Base-by-base conservation (phyloP, 2,888 invertebrate species). In the Orthosia gracilis region DNA sequence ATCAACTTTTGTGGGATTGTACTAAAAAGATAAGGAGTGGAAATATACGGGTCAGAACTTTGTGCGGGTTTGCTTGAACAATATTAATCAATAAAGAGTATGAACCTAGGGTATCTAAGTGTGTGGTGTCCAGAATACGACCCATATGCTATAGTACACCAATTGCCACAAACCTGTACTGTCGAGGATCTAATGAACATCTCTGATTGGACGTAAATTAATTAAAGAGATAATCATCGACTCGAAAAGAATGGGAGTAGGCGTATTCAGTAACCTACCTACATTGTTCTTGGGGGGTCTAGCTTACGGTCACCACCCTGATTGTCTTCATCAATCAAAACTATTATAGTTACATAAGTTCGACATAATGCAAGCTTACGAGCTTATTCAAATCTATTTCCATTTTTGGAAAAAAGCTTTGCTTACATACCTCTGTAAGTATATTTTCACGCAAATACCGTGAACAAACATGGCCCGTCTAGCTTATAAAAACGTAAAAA, bases 1-100 rank as follows among this genome's bases (percentile, higher is more conserved):
- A 94, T 94, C 94, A 94, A 93, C 91, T 93, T 92, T 92, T 94
- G 92, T 92, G 86, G 91, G 90, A 92, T 92, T 92, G 88, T 90
- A 88, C 90, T 89, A 89, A 91, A 91, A 89, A 92, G 91, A 92
- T 93, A 93, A 89, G 87, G 76, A 79, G 69, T 69, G 78, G 47
- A 76, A 80, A 85, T 80, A 83, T 78, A 86, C 83, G 85, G 73
- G 13, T 1, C 2, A 54, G 5, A 50, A 62, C 62, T 79, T 63
- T 68, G 64, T 15, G 23, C 80, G 65, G 55, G 52, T 4, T 65
- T n/a, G 18, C n/a, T n/a, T 13, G 3, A 9, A 40, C 40, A 40
- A 40, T 40, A 59, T 13, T n/a, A 13, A 9, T 26, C 21, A 69
- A 67, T 52, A 0, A 26, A 12, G 40, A 50, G 45, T n/a, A 21